These are phyloP conservation scores for Hydrotaea diabolus DNA, from an alignment of 2,888 invertebrate species.

Conservation along the genomic window DNA sequence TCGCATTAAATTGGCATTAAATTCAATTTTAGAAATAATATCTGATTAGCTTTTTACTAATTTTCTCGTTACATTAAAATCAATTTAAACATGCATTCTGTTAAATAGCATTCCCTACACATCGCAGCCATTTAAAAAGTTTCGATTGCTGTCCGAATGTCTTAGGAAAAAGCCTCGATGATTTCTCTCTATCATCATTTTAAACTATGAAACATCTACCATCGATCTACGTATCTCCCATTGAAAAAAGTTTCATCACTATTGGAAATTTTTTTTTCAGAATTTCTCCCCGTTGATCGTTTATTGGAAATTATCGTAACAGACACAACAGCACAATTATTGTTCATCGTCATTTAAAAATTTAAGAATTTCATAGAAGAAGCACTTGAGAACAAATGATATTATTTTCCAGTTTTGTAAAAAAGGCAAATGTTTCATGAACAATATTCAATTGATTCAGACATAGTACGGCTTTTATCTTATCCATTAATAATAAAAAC, in stretches of 20 bases:
- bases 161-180: no score
- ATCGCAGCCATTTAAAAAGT: no score
- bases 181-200: constrained; percentile 3
- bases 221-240: neutral
- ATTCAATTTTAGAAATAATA: no score
- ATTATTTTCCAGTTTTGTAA: no score
- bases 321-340: neutral
- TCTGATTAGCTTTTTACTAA: no score
- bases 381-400: neutral
- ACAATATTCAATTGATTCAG: constrained; percentile 14
- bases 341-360: constrained; percentile 3
- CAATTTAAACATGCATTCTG: no score
- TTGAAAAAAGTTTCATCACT: neutral
- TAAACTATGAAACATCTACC: neutral
- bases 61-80: no score
- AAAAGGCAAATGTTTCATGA: neutral
- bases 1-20: no score
- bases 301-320: neutral
- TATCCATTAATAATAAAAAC: constrained; percentile 78
- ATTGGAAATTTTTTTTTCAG: neutral
- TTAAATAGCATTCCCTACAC: no score
- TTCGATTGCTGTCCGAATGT: no score
- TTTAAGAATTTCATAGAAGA: constrained; percentile 5
- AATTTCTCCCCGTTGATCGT: neutral
- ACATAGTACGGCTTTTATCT: constrained; percentile 78